Conservation (phyloP, 2,888 invertebrate species). For the Parapristionchus giblindavisi region DNA sequence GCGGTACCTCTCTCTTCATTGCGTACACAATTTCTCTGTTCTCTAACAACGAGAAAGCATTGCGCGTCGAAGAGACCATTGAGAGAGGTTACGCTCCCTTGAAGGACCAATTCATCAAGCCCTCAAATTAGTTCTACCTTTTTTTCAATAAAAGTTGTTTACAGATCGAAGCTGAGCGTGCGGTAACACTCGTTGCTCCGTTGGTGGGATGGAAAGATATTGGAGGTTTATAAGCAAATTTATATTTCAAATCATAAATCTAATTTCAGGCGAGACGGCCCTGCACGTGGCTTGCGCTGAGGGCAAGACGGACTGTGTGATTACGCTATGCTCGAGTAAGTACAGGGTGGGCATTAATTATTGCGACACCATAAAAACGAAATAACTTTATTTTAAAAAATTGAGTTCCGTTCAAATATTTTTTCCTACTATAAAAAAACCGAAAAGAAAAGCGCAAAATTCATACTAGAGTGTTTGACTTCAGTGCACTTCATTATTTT, state of each 20-base stretch:
- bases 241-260: not conserved
- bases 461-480: too few relatives aligned
- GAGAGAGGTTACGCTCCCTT: too few relatives aligned
- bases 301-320: slow-evolving; percentile 32
- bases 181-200: slow-evolving; percentile 41
- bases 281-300: slow-evolving; percentile 46
- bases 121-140: not conserved
- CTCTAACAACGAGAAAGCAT: too few relatives aligned
- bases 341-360: not conserved
- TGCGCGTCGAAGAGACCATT: too few relatives aligned
- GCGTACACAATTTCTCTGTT: too few relatives aligned
- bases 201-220: slow-evolving; percentile 50
- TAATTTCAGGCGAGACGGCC: slow-evolving; percentile 46
- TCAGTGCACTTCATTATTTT: too few relatives aligned
- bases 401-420: not conserved
- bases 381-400: not conserved
- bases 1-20: too few relatives aligned
- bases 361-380: not conserved
- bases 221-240: slow-evolving; percentile 38
- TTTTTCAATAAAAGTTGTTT: too few relatives aligned
- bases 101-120: not conserved
- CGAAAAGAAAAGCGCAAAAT: not conserved
- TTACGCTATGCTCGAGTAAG: slow-evolving; percentile 26
- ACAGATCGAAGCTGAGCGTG: slow-evolving; percentile 55
- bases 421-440: not conserved